Percentiles rank a stretch among this genome's conserved stretches.
Conservation (phyloP, 2,113 vertebrate genomes). For the Lichenostomus cassidix region DNA sequence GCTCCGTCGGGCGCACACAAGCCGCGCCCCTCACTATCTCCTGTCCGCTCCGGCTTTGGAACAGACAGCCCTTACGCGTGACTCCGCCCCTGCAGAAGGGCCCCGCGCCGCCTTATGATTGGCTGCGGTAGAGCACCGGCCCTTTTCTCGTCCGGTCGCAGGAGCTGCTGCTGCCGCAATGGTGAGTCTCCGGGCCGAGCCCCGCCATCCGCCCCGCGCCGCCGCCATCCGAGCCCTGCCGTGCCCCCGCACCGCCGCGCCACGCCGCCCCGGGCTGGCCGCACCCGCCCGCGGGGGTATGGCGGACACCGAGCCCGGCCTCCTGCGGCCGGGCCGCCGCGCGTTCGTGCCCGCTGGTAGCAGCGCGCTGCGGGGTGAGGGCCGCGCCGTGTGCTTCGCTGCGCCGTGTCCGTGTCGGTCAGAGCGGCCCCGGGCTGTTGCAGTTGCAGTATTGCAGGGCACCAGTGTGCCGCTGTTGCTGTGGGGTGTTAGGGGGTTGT, state of each 20-base stretch:
- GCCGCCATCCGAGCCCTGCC: conserved; percentile 3
- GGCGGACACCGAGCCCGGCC: fast-evolving
- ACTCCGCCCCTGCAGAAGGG: fast-evolving
- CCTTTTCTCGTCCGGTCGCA: conserved; percentile 75
- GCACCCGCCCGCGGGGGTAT: fast-evolving
- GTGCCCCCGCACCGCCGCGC: fast-evolving
- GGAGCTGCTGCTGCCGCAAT: fast-evolving
- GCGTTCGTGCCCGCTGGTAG: fast-evolving
- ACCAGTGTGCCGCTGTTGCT: not conserved
- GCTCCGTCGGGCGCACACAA: not conserved
- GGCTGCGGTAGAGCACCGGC: not conserved
- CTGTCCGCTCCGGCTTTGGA: fast-evolving
- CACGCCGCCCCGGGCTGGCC: fast-evolving
- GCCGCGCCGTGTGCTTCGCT: not conserved
- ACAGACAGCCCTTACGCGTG: fast-evolving
- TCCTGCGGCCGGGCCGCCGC: fast-evolving
- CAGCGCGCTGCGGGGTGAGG: fast-evolving
- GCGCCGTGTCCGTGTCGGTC: not conserved
- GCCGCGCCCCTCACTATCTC: fast-evolving
- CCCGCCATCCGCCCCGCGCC: fast-evolving
- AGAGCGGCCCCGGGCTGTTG: not conserved
- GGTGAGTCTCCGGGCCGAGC: not conserved
- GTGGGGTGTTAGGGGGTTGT: fast-evolving
- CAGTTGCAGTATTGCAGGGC: fast-evolving
- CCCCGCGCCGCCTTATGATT: conserved; percentile 62